Evolutionary conservation across 2,888 invertebrate species (phyloP).

Genomic region (Drosophila anomelani): DNA sequence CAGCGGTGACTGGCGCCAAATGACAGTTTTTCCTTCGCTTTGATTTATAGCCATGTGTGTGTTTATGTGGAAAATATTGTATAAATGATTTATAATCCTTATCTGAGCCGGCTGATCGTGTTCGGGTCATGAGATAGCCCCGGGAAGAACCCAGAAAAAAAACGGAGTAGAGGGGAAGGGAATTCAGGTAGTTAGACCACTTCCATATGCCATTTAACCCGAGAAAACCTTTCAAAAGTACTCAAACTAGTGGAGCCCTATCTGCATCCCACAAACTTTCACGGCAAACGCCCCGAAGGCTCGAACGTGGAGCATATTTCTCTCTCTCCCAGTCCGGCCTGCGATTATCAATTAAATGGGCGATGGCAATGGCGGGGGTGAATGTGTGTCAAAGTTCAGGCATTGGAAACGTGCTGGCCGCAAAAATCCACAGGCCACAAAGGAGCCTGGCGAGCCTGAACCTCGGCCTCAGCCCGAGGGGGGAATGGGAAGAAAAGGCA

Average conservation of each 20-base stretch:
- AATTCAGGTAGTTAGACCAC: slow-evolving; percentile 35
- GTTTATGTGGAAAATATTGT: slow-evolving; percentile 71
- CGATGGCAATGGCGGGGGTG: slow-evolving; percentile 45
- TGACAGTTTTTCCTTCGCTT: slow-evolving; percentile 67
- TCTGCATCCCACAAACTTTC: slow-evolving; percentile 64
- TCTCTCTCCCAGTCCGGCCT: slow-evolving; percentile 50
- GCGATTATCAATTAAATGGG: slow-evolving; percentile 69
- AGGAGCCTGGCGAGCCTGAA: slow-evolving; percentile 11
- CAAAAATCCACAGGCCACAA: slow-evolving; percentile 54
- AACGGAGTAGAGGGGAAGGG: slow-evolving; percentile 24
- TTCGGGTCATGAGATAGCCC: slow-evolving; percentile 51
- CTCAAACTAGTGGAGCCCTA: slow-evolving; percentile 34
- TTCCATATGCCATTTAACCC: slow-evolving; percentile 30
- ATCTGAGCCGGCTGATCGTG: slow-evolving; percentile 69
- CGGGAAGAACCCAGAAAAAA: slow-evolving; percentile 29
- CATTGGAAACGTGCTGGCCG: slow-evolving; percentile 71
- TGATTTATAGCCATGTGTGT: slow-evolving; percentile 67
- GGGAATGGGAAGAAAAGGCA: slow-evolving; percentile 15
- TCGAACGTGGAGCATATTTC: slow-evolving; percentile 71
- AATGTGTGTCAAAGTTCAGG: slow-evolving; percentile 78
- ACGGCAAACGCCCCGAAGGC: slow-evolving; percentile 72
- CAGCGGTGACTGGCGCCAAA: slow-evolving; percentile 70
- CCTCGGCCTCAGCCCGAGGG: neutral
- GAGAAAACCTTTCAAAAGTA: slow-evolving; percentile 50
- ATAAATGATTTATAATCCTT: slow-evolving; percentile 78